phyloP scores from a whole-genome alignment of 2,113 vertebrate species.

The Turdus rufiventris region DNA sequence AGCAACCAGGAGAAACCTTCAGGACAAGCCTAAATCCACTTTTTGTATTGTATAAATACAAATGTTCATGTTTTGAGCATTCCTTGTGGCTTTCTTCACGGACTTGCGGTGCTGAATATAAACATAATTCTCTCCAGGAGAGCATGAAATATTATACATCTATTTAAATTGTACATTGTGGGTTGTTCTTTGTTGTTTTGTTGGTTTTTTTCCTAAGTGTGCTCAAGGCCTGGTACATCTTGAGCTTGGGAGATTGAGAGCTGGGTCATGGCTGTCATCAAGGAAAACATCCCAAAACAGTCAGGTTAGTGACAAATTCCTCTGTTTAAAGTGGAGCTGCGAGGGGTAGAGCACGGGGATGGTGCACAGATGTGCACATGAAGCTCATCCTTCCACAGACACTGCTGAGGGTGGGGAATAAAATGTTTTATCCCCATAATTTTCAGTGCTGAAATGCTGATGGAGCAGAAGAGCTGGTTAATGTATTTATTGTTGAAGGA shows the following conservation, averaged over 20 bases:
- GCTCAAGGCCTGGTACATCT: slow-evolving; percentile 87
- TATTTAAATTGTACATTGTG: not conserved
- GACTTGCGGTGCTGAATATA: not conserved
- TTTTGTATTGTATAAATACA: not conserved
- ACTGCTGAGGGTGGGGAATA: not conserved
- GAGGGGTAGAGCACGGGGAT: not conserved
- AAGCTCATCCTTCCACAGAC: not conserved
- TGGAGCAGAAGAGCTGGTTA: not conserved
- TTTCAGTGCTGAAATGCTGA: not conserved
- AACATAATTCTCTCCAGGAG: not conserved
- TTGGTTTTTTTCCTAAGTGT: slow-evolving; percentile 72
- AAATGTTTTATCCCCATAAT: not conserved
- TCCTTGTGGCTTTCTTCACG: slow-evolving; percentile 22
- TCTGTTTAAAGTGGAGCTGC: not conserved
- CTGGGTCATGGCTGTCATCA: slow-evolving; percentile 85
- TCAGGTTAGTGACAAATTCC: slow-evolving; percentile 77
- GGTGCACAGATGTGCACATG: not conserved
- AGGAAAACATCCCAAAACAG: slow-evolving; percentile 79
- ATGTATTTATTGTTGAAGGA: not conserved
- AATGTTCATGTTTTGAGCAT: not conserved
- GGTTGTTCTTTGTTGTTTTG: no score
- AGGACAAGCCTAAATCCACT: not conserved
- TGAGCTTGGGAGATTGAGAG: slow-evolving; percentile 88
- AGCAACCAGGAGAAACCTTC: not conserved
- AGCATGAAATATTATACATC: not conserved